Conservation (phyloP, 2,888 invertebrate species). For the Petrolisthes manimaculis region DNA sequence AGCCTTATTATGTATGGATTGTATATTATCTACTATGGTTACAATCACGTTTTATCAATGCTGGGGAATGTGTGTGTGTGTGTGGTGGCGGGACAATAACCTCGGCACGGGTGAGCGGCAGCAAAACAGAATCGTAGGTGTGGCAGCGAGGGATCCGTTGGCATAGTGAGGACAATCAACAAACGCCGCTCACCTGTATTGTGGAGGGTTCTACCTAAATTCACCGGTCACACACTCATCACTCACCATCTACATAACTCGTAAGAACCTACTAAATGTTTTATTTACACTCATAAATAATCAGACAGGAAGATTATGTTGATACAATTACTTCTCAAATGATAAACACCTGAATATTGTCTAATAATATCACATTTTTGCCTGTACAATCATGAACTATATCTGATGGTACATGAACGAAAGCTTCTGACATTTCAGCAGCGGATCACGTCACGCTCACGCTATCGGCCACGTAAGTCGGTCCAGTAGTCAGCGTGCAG, state of each 20-base stretch:
- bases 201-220: background rate
- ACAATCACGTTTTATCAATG: background rate
- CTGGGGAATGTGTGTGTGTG: background rate
- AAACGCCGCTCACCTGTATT: constrained; percentile 24
- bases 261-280: too few relatives aligned
- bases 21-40: background rate
- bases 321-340: too few relatives aligned
- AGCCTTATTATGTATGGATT: background rate
- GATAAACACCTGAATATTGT: background rate
- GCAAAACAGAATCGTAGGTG: constrained; percentile 28
- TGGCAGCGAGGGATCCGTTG: constrained; percentile 2
- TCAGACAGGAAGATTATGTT: too few relatives aligned
- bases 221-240: too few relatives aligned
- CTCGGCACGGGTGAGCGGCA: background rate
- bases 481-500: constrained; percentile 21
- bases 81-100: background rate
- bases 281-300: too few relatives aligned
- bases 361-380: background rate
- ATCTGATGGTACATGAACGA: background rate
- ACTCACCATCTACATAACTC: too few relatives aligned
- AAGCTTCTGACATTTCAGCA: background rate
- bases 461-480: constrained; percentile 23
- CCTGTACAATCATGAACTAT: too few relatives aligned
- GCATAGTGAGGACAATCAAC: constrained; percentile 38
- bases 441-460: background rate